Percentiles rank a stretch among this genome's conserved stretches.
These are phyloP conservation scores for Syngnathus typhle DNA, from an alignment of 2,113 vertebrate species.

Conservation along the genomic window DNA sequence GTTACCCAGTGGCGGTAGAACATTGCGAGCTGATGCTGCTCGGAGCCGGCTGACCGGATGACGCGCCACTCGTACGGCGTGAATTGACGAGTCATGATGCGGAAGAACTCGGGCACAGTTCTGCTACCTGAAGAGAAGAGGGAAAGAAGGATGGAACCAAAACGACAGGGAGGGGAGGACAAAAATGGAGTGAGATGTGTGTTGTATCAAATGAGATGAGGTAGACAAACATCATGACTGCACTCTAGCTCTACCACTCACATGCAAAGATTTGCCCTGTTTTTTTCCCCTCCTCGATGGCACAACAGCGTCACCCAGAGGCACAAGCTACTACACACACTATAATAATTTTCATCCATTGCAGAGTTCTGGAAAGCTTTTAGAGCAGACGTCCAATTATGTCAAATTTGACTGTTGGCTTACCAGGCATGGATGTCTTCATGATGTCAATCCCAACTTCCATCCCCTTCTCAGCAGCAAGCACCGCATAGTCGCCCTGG, in stretches of 20 bases:
- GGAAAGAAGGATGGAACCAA: background rate
- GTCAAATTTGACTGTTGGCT: background rate
- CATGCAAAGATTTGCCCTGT: background rate
- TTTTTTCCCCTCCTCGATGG: background rate
- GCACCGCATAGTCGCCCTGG: conserved; percentile 89
- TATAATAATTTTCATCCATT: background rate
- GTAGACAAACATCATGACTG: background rate
- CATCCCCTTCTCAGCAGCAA: conserved; percentile 81
- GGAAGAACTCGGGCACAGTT: conserved; percentile 88
- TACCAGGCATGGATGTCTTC: conserved; percentile 90
- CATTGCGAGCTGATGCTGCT: conserved; percentile 82
- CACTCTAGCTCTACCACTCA: background rate
- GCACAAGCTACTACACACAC: background rate
- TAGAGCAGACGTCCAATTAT: background rate
- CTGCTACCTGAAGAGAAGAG: conserved; percentile 73
- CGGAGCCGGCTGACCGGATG: conserved; percentile 78
- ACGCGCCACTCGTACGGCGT: conserved; percentile 84
- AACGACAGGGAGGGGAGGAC: background rate
- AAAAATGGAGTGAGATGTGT: background rate
- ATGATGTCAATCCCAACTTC: conserved; percentile 92
- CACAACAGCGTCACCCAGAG: conserved; percentile 54
- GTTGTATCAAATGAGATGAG: background rate
- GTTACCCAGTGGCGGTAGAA: conserved; percentile 97
- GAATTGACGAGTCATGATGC: conserved; percentile 93
- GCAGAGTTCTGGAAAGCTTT: background rate